These are phyloP conservation scores for Parauchenoglanis ngamensis DNA, from an alignment of 2,797 vertebrate species.

Conservation along the genomic window DNA sequence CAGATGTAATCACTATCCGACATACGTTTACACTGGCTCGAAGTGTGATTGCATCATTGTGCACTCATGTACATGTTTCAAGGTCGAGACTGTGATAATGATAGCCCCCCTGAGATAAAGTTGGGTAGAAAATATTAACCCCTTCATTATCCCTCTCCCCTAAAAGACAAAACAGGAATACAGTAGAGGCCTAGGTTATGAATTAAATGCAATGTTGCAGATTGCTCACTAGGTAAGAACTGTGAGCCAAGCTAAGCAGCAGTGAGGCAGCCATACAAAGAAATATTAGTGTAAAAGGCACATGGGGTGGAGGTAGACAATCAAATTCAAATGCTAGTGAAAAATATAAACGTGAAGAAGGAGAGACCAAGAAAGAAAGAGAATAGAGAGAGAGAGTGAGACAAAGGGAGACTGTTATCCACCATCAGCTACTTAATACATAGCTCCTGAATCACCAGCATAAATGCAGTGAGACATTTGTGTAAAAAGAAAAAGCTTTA, in stretches of 20 bases:
- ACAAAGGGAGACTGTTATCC: constrained; percentile 30
- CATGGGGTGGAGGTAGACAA: constrained; percentile 28
- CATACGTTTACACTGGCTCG: constrained; percentile 24
- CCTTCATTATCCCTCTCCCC: constrained; percentile 32
- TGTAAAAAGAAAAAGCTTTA: not conserved
- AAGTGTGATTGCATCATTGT: constrained; percentile 31
- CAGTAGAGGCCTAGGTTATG: not conserved
- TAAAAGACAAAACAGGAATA: constrained; percentile 13
- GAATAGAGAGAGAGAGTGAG: constrained; percentile 24
- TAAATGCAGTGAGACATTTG: not conserved
- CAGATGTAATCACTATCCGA: not conserved
- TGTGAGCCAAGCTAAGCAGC: constrained; percentile 43
- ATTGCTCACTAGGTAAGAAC: constrained; percentile 22
- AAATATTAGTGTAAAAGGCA: constrained; percentile 32
- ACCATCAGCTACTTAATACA: not conserved
- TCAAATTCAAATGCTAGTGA: constrained; percentile 38
- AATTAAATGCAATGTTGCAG: constrained; percentile 37
- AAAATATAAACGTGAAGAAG: constrained; percentile 37
- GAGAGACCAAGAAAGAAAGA: constrained; percentile 37
- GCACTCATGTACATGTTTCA: constrained; percentile 33
- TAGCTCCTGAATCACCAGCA: not conserved
- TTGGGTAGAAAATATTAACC: constrained; percentile 43
- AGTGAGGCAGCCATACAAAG: constrained; percentile 44
- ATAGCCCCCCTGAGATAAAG: constrained; percentile 37
- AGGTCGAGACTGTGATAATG: constrained; percentile 31